phyloP scores from a whole-genome alignment of 1,140 invertebrate species.

The Leptoteleia sp. region DNA sequence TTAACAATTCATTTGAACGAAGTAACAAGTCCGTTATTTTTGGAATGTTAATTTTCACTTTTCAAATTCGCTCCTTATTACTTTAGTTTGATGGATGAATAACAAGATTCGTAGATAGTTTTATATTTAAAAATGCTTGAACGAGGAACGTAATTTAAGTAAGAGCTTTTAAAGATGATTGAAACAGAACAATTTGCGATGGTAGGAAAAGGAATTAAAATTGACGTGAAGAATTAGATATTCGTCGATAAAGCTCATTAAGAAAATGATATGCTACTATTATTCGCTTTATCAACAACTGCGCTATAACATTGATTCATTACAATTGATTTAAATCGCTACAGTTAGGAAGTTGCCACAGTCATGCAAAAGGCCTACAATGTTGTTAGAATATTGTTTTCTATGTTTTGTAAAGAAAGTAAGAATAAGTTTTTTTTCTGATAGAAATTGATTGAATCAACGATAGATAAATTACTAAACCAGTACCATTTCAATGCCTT shows the following conservation, averaged over 20 bases:
- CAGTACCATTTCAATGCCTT: too few species aligned
- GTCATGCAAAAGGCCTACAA: too few species aligned
- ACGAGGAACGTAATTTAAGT: constrained; percentile 53
- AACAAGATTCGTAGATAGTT: constrained; percentile 38
- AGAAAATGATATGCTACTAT: constrained; percentile 45
- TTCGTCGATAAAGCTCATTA: constrained; percentile 70
- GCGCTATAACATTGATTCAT: too few species aligned
- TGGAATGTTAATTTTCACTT: constrained; percentile 21
- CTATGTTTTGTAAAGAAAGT: too few species aligned
- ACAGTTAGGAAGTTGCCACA: too few species aligned
- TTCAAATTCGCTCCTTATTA: constrained; percentile 51
- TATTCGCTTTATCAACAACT: constrained; percentile 38
- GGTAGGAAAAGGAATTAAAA: constrained; percentile 69
- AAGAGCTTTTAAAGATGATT: constrained; percentile 59
- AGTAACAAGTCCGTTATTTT: constrained; percentile 12
- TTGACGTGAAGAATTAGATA: constrained; percentile 74
- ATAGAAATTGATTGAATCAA: too few species aligned
- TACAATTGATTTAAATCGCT: too few species aligned
- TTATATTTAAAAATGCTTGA: constrained; percentile 38
- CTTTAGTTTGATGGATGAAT: constrained; percentile 29
- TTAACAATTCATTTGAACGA: not conserved
- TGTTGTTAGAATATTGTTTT: too few species aligned
- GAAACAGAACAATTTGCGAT: constrained; percentile 54
- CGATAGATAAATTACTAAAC: too few species aligned
- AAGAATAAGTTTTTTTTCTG: too few species aligned